Conservation (phyloP, 2,888 invertebrate genomes). For the Chironomus tentans region DNA sequence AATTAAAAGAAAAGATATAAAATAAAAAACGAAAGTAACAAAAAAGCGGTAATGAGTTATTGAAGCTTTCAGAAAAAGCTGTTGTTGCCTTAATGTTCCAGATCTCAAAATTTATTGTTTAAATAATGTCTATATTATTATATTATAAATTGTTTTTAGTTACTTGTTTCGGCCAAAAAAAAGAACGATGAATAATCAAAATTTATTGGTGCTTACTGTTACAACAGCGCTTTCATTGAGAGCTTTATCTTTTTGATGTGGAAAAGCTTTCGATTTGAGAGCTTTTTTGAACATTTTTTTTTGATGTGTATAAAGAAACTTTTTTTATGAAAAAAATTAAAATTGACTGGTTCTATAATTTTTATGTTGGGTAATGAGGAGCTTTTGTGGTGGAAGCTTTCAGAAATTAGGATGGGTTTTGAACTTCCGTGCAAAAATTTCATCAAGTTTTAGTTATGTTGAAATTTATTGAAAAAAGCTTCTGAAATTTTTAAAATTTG, state of each 20-base stretch:
- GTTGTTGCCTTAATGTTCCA: background rate
- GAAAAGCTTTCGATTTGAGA: too few species aligned
- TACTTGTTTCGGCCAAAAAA: background rate
- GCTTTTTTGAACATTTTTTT: background rate
- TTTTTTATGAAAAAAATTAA: background rate
- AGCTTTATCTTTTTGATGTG: background rate
- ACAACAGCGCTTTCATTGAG: background rate
- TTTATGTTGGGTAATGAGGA: too few species aligned
- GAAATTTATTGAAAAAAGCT: too few species aligned
- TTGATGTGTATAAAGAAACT: background rate
- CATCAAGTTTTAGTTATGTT: too few species aligned
- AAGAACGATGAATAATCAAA: background rate
- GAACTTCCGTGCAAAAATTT: too few species aligned
- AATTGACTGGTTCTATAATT: slow-evolving; percentile 2
- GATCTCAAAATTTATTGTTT: slow-evolving; percentile 22
- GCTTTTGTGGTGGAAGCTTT: too few species aligned
- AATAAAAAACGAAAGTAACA: background rate
- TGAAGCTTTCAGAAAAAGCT: slow-evolving; percentile 5
- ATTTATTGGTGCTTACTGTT: slow-evolving; percentile 6
- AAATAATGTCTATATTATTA: background rate
- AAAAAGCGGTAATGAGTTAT: background rate
- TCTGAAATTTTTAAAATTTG: too few species aligned
- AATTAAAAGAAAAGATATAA: background rate
- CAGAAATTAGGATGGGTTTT: too few species aligned
- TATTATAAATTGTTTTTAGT: background rate